A percentile compares a stretch with the other conserved stretches of the same genome.
These are phyloP conservation scores for Caenorhabditis sp. DNA, from an alignment of 2,888 invertebrate species.

Conservation along the genomic window DNA sequence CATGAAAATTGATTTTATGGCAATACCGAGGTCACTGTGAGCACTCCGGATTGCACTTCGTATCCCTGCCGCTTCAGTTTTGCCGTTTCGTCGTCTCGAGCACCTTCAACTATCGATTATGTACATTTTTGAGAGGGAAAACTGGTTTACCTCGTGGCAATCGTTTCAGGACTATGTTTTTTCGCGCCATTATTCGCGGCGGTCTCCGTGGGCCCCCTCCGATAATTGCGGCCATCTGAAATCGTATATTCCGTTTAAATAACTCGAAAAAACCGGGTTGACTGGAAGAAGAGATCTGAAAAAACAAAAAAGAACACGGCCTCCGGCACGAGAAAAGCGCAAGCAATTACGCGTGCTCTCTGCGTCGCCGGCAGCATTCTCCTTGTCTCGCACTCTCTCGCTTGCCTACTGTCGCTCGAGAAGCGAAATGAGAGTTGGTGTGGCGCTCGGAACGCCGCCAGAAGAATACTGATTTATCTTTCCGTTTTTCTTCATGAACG, in stretches of 20 bases:
- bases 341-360: too few species aligned
- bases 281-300: too few species aligned
- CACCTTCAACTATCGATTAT: slow-evolving; percentile 4
- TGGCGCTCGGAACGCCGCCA: too few species aligned
- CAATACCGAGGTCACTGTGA: slow-evolving; percentile 29
- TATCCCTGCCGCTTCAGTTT: slow-evolving; percentile 39
- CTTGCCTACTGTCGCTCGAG: too few species aligned
- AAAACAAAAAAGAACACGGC: too few species aligned
- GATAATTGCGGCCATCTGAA: slow-evolving; percentile 46
- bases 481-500: too few species aligned
- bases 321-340: too few species aligned
- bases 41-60: slow-evolving; percentile 42
- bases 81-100: slow-evolving; percentile 32
- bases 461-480: too few species aligned
- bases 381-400: too few species aligned
- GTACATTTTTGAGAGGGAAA: neutral
- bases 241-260: neutral
- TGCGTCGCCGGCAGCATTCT: too few species aligned
- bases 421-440: too few species aligned
- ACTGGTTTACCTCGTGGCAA: slow-evolving; percentile 9
- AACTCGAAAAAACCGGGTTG: too few species aligned
- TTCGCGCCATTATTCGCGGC: slow-evolving; percentile 47
- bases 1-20: neutral
- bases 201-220: slow-evolving; percentile 46
- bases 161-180: slow-evolving; percentile 22